Percentiles rank a stretch among this genome's conserved stretches.
phyloP scores from a whole-genome alignment of 2,113 vertebrate genomes.

The Bungarus multicinctus region DNA sequence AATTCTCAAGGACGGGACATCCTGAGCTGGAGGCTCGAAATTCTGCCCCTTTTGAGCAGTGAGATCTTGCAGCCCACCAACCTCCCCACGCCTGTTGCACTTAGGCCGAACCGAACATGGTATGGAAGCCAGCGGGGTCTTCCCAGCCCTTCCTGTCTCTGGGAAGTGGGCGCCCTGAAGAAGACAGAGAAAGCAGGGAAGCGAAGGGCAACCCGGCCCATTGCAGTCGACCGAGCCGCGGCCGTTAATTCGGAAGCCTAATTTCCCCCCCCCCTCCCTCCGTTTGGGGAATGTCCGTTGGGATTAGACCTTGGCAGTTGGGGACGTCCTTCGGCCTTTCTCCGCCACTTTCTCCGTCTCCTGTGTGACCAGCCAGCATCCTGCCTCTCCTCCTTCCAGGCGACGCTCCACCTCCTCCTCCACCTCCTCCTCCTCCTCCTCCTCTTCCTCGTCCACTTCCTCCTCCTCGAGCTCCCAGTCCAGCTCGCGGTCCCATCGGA shows the following conservation, averaged over 20 bases:
- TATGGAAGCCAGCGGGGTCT: too few relatives aligned
- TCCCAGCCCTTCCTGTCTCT: background rate
- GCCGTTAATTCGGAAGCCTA: background rate
- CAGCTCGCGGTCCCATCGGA: constrained; percentile 75
- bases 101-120: too few relatives aligned
- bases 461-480: constrained; percentile 74
- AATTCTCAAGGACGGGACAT: background rate
- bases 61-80: background rate
- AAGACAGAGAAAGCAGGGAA: background rate
- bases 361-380: background rate
- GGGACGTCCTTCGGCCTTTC: background rate
- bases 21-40: too few relatives aligned
- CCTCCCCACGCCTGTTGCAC: background rate
- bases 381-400: constrained; percentile 10
- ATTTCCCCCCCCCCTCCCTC: background rate
- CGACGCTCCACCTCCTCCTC: constrained; percentile 67
- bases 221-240: background rate
- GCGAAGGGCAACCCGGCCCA: background rate
- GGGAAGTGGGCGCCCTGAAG: background rate
- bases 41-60: background rate
- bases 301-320: background rate
- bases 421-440: constrained; percentile 78
- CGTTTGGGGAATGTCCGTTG: background rate
- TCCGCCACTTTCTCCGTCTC: background rate
- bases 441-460: constrained; percentile 77